Percentiles rank a stretch among this genome's conserved stretches.
Conservation (phyloP, 1,140 invertebrate genomes). For the Pollicipes pollicipes region DNA sequence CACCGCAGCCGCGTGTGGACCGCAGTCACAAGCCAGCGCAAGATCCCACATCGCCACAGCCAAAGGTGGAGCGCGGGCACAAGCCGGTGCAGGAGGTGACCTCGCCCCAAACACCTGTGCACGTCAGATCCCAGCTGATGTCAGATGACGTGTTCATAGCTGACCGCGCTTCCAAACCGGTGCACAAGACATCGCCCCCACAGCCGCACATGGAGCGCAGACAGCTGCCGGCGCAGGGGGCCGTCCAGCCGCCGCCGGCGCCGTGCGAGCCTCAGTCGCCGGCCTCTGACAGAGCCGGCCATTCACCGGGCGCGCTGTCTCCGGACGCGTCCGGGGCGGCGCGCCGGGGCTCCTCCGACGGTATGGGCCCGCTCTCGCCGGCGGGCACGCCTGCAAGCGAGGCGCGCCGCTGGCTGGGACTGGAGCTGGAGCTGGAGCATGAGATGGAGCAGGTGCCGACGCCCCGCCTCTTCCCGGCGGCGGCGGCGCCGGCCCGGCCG, state of each 20-base stretch:
- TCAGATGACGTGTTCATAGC: no score
- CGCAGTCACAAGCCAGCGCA: no score
- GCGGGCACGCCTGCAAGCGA: not conserved
- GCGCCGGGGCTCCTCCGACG: not conserved
- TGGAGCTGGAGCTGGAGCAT: not conserved
- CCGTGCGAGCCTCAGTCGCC: not conserved
- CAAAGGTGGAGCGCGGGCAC: no score
- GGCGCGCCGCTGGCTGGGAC: not conserved
- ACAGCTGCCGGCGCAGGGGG: not conserved
- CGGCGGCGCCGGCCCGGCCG: no score
- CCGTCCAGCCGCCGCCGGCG: not conserved
- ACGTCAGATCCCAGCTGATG: no score
- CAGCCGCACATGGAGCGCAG: no score
- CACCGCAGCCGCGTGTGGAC: not conserved
- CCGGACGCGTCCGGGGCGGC: no score
- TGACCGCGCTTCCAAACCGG: no score
- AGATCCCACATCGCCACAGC: not conserved
- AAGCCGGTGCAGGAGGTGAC: no score
- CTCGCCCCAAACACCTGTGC: no score
- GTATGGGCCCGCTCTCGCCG: not conserved
- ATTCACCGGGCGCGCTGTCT: not conserved
- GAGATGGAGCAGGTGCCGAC: not conserved
- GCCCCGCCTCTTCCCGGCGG: not conserved
- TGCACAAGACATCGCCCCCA: slow-evolving; percentile 6
- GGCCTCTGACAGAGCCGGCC: not conserved